These are phyloP conservation scores for Fistularia tabacaria DNA, from an alignment of 2,797 vertebrate genomes.

Conservation along the genomic window DNA sequence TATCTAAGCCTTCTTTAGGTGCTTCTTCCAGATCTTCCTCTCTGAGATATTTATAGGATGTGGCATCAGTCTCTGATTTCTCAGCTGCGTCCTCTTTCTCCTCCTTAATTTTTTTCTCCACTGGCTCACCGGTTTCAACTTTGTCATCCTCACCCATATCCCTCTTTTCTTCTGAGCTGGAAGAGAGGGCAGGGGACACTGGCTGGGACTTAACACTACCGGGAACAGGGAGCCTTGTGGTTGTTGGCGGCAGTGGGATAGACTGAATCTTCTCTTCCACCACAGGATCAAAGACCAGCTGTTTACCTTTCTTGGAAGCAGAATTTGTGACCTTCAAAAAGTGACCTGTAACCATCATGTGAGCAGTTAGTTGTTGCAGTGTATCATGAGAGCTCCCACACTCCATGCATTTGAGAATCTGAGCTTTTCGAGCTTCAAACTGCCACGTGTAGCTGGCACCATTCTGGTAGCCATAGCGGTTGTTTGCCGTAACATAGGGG, in stretches of 20 bases:
- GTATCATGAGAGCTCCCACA: constrained; percentile 98
- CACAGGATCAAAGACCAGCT: constrained; percentile 92
- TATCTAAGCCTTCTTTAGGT: constrained; percentile 93
- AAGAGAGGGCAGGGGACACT: constrained; percentile 83
- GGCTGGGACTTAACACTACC: constrained; percentile 86
- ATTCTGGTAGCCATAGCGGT: constrained; percentile 98
- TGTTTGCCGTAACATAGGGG: constrained; percentile 97
- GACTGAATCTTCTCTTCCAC: constrained; percentile 98
- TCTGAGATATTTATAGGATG: constrained; percentile 94
- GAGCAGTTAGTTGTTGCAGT: constrained; percentile 96
- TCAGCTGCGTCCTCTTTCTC: constrained; percentile 85
- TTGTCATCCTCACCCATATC: constrained; percentile 80
- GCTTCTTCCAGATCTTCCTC: constrained; percentile 96
- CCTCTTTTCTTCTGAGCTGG: constrained; percentile 83
- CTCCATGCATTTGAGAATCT: constrained; percentile 99
- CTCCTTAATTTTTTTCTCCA: constrained; percentile 90
- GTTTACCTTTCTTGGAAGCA: constrained; percentile 98
- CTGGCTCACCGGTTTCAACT: constrained; percentile 63
- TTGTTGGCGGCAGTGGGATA: constrained; percentile 94
- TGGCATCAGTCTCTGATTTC: constrained; percentile 64
- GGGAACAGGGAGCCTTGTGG: constrained; percentile 86
- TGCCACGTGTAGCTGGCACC: constrained; percentile 99
- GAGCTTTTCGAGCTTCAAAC: constrained; percentile 97
- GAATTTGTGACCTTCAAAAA: constrained; percentile 98
- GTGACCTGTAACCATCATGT: constrained; percentile 99